Evolutionary conservation across 2,797 vertebrate genomes (phyloP), one percentile per base, ranked within the genome.

Genomic region (Gymnopithys bicolor): DNA sequence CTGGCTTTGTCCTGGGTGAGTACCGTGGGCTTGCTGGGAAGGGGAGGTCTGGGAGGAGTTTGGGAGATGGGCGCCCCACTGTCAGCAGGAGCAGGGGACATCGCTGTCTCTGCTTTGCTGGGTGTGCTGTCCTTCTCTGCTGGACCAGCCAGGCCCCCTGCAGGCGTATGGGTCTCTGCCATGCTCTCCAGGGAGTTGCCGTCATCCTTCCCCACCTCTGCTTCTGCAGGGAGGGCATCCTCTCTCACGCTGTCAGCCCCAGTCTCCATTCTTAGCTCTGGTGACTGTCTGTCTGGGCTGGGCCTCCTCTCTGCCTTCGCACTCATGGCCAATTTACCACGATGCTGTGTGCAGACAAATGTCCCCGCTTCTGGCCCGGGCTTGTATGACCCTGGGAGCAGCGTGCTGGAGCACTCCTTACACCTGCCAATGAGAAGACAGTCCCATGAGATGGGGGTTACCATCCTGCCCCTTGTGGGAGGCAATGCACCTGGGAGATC

Each of bases 321-420:
- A 0, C 90, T 97, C 2, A 93, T 3, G 5, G 95, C 95, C 37
- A 97, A 87, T 83, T 98, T 98, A 49, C 98, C 66, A 16, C 98
- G 98, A 93, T 98, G 99, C 78, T 99, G 98, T 0, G 95, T 98
- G 89, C 99, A 99, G 91, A 99, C 98, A 55, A 99, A 98, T 9
- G 98, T 98, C 53, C 98, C 99, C 2, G 97, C 97, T 88, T 99
- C 98, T 1, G 95, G 96, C 43, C 98, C 98, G 0, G 97, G 96
- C 97, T 97, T 98, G 98, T 99, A 99, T 6, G 99, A 99, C 56
- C 99, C 99, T 0, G 99, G 99, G 60, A 99, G 97, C 95, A 99
- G 97, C 0, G 99, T 99, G 97, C 99, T 99, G 97, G 97, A 98
- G 90, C 99, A 99, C 95, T 99, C 98, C 64, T 93, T 98, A 97